These are phyloP conservation scores for Rhinichthys klamathensis DNA, from an alignment of 2,113 vertebrate genomes.

Conservation along the genomic window DNA sequence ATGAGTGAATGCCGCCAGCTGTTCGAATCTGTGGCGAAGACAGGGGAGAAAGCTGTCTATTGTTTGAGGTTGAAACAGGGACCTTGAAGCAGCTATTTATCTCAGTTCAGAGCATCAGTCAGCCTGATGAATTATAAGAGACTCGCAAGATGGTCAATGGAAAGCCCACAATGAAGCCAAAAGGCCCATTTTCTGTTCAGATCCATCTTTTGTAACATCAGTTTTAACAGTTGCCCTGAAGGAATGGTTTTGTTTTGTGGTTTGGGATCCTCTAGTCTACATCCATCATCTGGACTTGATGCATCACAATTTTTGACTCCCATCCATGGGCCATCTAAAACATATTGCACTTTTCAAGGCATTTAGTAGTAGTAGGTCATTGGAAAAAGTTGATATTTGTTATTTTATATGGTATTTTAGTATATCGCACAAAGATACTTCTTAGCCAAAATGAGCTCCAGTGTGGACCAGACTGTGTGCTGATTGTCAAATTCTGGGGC, in stretches of 20 bases:
- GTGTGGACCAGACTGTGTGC: not conserved
- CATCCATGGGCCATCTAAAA: not conserved
- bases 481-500: not conserved
- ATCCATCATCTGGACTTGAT: conserved; percentile 1
- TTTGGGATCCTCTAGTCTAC: not conserved
- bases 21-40: conserved; percentile 25
- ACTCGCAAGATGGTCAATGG: not conserved
- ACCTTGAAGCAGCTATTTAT: conserved; percentile 44
- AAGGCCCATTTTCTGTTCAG: not conserved
- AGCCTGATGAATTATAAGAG: conserved; percentile 37
- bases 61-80: conserved; percentile 24
- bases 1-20: conserved; percentile 51
- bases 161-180: not conserved
- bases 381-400: not conserved
- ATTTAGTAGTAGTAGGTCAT: not conserved
- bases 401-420: not conserved
- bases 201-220: not conserved
- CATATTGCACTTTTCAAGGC: not conserved
- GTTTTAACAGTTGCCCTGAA: not conserved
- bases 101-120: conserved; percentile 28
- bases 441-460: not conserved
- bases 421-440: not conserved
- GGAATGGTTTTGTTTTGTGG: conserved; percentile 3
- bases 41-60: conserved; percentile 3
- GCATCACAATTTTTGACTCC: not conserved